These are phyloP conservation scores for Chiloscyllium plagiosum DNA, from an alignment of 2,113 vertebrate genomes.

Conservation along the genomic window DNA sequence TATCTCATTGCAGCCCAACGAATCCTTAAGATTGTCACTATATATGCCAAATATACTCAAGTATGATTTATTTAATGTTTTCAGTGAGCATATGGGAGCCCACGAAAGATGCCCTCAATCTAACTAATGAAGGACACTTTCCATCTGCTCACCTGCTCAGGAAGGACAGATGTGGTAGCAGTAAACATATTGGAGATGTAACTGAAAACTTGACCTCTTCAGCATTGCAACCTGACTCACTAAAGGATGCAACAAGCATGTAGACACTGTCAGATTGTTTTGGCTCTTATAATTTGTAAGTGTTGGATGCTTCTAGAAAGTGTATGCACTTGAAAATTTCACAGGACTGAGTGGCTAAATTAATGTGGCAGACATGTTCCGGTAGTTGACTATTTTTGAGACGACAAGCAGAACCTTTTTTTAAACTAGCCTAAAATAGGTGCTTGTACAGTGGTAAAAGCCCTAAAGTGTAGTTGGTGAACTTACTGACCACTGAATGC, in stretches of 20 bases:
- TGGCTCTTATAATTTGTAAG: neutral
- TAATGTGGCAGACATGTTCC: neutral
- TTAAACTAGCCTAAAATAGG: neutral
- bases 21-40: neutral
- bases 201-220: slow-evolving; percentile 4
- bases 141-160: slow-evolving; percentile 16
- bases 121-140: neutral
- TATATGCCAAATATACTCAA: slow-evolving; percentile 16
- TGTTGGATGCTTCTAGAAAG: neutral
- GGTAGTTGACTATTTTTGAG: neutral
- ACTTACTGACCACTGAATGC: neutral
- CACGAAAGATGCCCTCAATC: neutral
- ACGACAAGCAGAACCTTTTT: neutral
- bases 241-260: neutral
- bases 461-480: neutral
- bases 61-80: neutral
- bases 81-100: slow-evolving; percentile 23
- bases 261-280: neutral
- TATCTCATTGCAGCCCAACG: neutral
- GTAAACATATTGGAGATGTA: neutral
- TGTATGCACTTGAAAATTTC: neutral
- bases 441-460: no score
- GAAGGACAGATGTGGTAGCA: neutral
- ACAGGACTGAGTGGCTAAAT: neutral
- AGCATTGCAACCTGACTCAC: neutral